phyloP scores from a whole-genome alignment of 2,113 vertebrate species.

The Apus apus region DNA sequence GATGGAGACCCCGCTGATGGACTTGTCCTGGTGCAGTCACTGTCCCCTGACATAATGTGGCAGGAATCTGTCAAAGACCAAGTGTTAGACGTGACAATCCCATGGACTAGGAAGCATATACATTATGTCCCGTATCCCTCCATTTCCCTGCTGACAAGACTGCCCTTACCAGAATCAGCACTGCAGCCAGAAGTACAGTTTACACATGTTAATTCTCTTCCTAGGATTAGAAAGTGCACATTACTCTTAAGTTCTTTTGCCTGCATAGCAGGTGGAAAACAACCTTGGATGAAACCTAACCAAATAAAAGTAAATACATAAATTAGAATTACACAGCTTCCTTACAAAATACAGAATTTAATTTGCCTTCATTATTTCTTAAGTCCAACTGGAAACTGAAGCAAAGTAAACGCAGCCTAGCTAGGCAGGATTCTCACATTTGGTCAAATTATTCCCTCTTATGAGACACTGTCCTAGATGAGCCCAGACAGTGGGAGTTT shows the following conservation, averaged over 20 bases:
- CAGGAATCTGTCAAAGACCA: conserved; percentile 46
- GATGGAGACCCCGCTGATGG: conserved; percentile 76
- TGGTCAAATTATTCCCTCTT: background rate
- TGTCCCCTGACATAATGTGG: conserved; percentile 88
- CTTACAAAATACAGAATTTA: background rate
- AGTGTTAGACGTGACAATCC: background rate
- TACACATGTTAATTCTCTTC: background rate
- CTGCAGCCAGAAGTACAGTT: background rate
- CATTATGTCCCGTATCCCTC: background rate
- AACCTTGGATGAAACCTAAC: background rate
- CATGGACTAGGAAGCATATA: background rate
- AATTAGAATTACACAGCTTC: background rate
- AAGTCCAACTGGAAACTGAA: background rate
- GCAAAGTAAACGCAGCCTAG: background rate
- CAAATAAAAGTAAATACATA: background rate
- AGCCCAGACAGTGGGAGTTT: background rate
- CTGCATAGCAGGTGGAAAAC: background rate
- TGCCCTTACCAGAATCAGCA: background rate
- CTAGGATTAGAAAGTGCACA: background rate
- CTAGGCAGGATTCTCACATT: background rate
- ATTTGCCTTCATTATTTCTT: background rate
- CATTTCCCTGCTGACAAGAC: accelerated
- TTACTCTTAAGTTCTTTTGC: background rate
- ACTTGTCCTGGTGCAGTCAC: conserved; percentile 82
- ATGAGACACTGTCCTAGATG: background rate